Evolutionary conservation across 2,797 vertebrate species (phyloP).

Genomic region (Siniperca scherzeri): DNA sequence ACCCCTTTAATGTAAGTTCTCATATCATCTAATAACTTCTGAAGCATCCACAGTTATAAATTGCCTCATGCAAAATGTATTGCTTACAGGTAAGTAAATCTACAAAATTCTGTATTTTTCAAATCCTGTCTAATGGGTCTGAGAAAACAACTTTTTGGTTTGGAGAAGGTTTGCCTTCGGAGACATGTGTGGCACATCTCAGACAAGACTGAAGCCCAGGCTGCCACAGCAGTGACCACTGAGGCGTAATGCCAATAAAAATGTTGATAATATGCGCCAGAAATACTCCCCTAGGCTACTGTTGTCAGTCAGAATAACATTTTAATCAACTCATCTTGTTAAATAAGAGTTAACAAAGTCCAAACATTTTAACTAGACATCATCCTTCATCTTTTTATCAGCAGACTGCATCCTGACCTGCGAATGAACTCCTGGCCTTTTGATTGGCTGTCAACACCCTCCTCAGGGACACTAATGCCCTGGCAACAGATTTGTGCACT

Average conservation of each 20-base stretch:
- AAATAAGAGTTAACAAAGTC: constrained; percentile 35
- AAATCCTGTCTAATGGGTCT: not conserved
- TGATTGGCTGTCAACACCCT: constrained; percentile 71
- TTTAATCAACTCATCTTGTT: constrained; percentile 29
- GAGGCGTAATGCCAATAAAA: not conserved
- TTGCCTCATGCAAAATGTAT: not conserved
- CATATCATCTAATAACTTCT: not conserved
- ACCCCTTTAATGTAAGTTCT: not conserved
- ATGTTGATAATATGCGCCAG: not conserved
- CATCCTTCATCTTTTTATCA: constrained; percentile 42
- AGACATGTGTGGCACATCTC: not conserved
- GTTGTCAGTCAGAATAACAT: constrained; percentile 16
- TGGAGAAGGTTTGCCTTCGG: too few relatives aligned
- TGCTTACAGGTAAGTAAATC: not conserved
- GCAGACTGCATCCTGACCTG: constrained; percentile 46
- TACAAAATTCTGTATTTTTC: not conserved
- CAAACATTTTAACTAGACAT: constrained; percentile 44
- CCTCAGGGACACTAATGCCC: constrained; percentile 42
- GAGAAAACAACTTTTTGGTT: not conserved
- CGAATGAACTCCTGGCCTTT: constrained; percentile 63
- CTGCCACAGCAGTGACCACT: not conserved
- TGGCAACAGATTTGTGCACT: constrained; percentile 42
- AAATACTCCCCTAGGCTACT: not conserved
- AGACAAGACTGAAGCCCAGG: not conserved
- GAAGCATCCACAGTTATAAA: not conserved